A percentile compares a stretch with the other conserved stretches of the same genome.
Conservation (phyloP, 2,113 vertebrate genomes). For the Nanorana parkeri region DNA sequence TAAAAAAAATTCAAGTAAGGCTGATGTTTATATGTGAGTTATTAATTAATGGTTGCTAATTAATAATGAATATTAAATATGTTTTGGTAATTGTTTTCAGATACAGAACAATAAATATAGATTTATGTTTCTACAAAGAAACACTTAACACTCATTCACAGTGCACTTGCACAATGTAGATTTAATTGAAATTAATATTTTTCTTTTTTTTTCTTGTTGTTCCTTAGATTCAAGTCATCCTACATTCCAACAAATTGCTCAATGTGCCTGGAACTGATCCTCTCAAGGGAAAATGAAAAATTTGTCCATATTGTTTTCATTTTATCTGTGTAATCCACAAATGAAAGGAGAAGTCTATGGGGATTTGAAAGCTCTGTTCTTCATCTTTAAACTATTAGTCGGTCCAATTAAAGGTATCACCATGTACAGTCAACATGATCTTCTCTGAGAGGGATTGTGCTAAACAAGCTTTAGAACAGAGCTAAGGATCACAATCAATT, state of each 20-base stretch:
- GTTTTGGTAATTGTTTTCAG: too few relatives aligned
- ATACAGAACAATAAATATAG: background rate
- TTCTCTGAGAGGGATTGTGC: constrained; percentile 26
- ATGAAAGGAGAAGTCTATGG: constrained; percentile 40
- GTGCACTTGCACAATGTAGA: background rate
- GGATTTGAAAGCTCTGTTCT: constrained; percentile 39
- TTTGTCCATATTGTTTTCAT: constrained; percentile 42
- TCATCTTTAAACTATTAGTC: constrained; percentile 36
- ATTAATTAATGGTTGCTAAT: too few relatives aligned
- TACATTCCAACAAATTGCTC: constrained; percentile 26
- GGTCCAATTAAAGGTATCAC: constrained; percentile 40
- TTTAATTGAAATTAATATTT: background rate
- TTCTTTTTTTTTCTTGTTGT: constrained; percentile 8
- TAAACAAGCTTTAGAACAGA: constrained; percentile 34
- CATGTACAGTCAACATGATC: constrained; percentile 37
- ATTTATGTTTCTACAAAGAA: background rate
- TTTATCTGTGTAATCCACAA: constrained; percentile 49
- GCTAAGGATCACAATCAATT: constrained; percentile 25
- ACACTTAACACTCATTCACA: background rate
- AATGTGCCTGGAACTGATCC: constrained; percentile 37
- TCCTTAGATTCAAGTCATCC: constrained; percentile 2
- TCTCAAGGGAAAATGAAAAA: constrained; percentile 17
- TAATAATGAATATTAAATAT: too few relatives aligned
- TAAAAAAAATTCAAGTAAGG: too few relatives aligned
- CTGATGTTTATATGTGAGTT: too few relatives aligned